phyloP scores from a whole-genome alignment of 1,140 invertebrate species.

The Lepidurus packardi region DNA sequence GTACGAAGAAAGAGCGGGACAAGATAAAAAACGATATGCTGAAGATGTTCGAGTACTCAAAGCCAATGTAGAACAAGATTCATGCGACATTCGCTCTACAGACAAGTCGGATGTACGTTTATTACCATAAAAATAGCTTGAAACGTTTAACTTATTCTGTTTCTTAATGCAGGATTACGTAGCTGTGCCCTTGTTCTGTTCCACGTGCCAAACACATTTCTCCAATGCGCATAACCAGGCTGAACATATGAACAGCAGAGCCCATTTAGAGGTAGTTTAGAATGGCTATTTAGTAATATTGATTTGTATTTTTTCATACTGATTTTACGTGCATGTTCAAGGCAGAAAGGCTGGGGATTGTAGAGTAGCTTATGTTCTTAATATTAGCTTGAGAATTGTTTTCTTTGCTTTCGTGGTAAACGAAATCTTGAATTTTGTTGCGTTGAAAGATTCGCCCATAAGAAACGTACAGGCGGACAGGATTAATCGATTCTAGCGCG shows the following conservation, averaged over 20 bases:
- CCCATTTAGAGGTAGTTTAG: neutral
- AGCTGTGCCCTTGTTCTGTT: neutral
- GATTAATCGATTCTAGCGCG: no score
- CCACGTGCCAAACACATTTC: neutral
- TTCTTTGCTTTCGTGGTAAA: no score
- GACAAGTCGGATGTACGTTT: neutral
- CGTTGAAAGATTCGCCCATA: no score
- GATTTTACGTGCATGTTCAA: no score
- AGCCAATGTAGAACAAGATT: slow-evolving; percentile 6
- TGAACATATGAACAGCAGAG: neutral
- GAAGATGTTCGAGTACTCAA: neutral
- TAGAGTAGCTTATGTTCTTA: no score
- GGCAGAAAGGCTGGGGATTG: no score
- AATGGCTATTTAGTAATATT: neutral
- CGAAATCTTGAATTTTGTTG: no score
- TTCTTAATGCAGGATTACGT: neutral
- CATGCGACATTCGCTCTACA: neutral
- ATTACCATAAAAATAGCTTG: no score
- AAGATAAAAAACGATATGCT: neutral
- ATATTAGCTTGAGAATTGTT: no score
- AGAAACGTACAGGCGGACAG: no score
- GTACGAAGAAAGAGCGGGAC: neutral
- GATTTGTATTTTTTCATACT: neutral
- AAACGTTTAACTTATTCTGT: neutral
- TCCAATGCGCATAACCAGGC: neutral